These are phyloP conservation scores for Diachasma alloeum DNA, from an alignment of 1,140 invertebrate genomes.

Conservation along the genomic window DNA sequence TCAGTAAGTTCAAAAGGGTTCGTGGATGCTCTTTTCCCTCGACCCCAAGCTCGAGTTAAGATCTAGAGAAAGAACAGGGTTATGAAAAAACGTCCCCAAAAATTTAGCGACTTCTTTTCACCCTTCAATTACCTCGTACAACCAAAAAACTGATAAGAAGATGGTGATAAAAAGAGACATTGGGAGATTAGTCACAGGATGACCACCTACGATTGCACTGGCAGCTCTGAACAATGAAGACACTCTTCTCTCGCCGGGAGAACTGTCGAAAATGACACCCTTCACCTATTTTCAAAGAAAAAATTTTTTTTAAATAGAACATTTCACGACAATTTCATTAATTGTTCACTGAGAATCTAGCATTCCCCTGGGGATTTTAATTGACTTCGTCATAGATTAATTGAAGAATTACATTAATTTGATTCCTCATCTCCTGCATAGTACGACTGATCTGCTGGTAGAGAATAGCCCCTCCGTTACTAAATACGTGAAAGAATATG, in stretches of 20 bases:
- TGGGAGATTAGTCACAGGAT: conserved; percentile 65
- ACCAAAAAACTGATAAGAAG: conserved; percentile 69
- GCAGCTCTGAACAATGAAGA: conserved; percentile 69
- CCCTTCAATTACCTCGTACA: conserved; percentile 63
- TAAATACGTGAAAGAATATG: conserved; percentile 82
- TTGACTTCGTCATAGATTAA: too few relatives aligned
- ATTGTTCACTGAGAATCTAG: too few relatives aligned
- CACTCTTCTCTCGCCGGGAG: conserved; percentile 72
- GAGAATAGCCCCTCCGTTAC: conserved; percentile 78
- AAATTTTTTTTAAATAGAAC: too few relatives aligned
- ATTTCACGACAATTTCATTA: too few relatives aligned
- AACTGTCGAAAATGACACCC: conserved; percentile 81
- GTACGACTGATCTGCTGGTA: conserved; percentile 74
- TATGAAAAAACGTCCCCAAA: background rate
- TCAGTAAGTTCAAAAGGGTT: conserved; percentile 56
- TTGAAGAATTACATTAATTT: conserved; percentile 57
- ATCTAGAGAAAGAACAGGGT: conserved; percentile 36
- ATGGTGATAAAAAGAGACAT: conserved; percentile 68
- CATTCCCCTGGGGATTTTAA: too few relatives aligned
- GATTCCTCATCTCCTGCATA: conserved; percentile 62
- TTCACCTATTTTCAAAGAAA: conserved; percentile 64
- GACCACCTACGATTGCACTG: conserved; percentile 69
- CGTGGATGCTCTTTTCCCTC: conserved; percentile 41
- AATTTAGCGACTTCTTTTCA: background rate
- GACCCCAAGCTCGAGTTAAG: conserved; percentile 41